These are phyloP conservation scores for Dinothrombium tinctorium DNA, from an alignment of 1,140 invertebrate genomes.

Conservation along the genomic window DNA sequence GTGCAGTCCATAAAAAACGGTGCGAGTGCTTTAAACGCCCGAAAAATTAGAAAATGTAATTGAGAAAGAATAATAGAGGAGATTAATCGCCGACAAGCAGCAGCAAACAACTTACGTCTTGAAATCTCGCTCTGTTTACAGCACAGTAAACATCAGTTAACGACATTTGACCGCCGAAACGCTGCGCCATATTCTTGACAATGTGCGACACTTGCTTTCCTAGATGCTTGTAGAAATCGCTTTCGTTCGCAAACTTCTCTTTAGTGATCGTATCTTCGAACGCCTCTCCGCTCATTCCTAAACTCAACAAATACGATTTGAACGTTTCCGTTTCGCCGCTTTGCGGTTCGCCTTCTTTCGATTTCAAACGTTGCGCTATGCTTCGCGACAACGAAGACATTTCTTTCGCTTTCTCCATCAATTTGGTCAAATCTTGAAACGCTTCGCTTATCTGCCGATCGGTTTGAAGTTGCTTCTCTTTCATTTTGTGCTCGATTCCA, in stretches of 20 bases:
- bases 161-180: constrained; percentile 84
- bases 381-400: constrained; percentile 80
- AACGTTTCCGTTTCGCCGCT: constrained; percentile 91
- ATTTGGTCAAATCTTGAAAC: constrained; percentile 78
- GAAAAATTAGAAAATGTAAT: no score
- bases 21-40: constrained; percentile 3
- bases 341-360: constrained; percentile 81
- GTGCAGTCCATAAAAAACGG: no score
- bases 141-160: constrained; percentile 87
- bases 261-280: constrained; percentile 65
- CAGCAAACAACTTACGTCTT: constrained; percentile 27
- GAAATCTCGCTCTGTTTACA: constrained; percentile 44
- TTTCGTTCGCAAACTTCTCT: constrained; percentile 55
- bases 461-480: constrained; percentile 65
- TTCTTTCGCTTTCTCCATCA: constrained; percentile 78
- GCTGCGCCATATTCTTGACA: constrained; percentile 52
- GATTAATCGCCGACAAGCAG: no score
- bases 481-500: constrained; percentile 75
- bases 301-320: constrained; percentile 79
- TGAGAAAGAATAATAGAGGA: no score
- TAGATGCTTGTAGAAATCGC: constrained; percentile 61
- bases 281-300: constrained; percentile 41
- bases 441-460: constrained; percentile 72
- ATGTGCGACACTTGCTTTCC: constrained; percentile 62
- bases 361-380: constrained; percentile 78